Percentiles rank a stretch among this genome's conserved stretches.
phyloP scores from a whole-genome alignment of 2,113 vertebrate genomes.

The Ptychochromis oligacanthus region DNA sequence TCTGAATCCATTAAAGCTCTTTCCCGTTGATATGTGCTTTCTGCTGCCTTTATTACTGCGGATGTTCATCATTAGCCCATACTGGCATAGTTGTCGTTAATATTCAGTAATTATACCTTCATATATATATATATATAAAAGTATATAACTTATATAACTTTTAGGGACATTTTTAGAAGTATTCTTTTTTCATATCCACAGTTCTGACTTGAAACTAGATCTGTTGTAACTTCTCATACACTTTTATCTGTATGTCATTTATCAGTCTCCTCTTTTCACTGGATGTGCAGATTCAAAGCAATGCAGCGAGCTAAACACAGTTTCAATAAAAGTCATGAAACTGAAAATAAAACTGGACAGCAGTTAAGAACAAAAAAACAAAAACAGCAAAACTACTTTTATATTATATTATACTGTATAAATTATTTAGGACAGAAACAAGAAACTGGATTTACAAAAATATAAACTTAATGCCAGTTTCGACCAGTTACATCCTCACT shows the following conservation, averaged over 20 bases:
- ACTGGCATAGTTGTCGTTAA: constrained; percentile 4
- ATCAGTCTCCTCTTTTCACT: no score
- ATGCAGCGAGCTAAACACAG: neutral
- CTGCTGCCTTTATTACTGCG: constrained; percentile 45
- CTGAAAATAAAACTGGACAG: neutral
- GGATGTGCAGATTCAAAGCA: neutral
- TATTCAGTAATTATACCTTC: constrained; percentile 37
- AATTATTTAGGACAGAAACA: neutral
- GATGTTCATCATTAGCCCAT: constrained; percentile 57
- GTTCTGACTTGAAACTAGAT: neutral
- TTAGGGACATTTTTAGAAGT: neutral
- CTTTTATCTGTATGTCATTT: no score
- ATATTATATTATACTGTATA: fast-evolving
- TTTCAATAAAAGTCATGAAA: fast-evolving
- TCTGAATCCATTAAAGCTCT: constrained; percentile 54
- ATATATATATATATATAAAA: no score
- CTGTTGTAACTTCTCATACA: constrained; percentile 7
- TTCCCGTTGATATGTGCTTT: constrained; percentile 54
- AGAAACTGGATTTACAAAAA: no score
- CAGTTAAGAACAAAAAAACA: no score
- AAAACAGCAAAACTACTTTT: no score
- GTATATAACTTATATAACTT: no score
- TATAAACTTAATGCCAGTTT: neutral
- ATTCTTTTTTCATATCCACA: constrained; percentile 9
- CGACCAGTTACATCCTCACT: fast-evolving